Conservation (phyloP, 2,113 vertebrate genomes). For the Scophthalmus maximus region DNA sequence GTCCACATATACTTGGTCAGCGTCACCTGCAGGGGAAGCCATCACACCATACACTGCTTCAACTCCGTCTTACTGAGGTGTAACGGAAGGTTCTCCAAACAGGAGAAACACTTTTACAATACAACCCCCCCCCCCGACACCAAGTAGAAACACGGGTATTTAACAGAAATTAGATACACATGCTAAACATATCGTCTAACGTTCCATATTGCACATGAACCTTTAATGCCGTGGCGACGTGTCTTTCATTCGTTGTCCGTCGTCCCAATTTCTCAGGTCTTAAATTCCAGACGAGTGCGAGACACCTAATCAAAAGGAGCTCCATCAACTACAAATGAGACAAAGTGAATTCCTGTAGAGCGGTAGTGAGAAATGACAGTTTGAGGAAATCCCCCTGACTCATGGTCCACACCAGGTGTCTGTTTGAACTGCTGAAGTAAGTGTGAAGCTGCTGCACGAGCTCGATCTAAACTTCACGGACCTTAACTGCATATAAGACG, state of each 20-base stretch:
- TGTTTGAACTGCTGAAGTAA: conserved; percentile 14
- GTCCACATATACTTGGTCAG: conserved; percentile 38
- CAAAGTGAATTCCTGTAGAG: not conserved
- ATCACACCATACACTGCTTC: conserved; percentile 5
- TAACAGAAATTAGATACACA: too few species aligned
- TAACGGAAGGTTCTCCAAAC: not conserved
- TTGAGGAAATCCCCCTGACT: conserved; percentile 38
- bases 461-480: not conserved
- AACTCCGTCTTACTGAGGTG: not conserved
- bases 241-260: too few species aligned
- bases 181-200: too few species aligned
- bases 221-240: too few species aligned
- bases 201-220: too few species aligned
- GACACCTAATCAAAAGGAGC: not conserved
- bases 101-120: not conserved
- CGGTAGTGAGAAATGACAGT: conserved; percentile 23
- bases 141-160: too few species aligned
- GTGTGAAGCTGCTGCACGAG: not conserved
- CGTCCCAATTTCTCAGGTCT: too few species aligned
- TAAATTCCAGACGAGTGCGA: too few species aligned
- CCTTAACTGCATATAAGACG: not conserved
- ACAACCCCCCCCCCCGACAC: too few species aligned
- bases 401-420: conserved; percentile 6
- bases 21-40: conserved; percentile 17
- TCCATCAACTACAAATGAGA: conserved; percentile 1